Conservation (phyloP, 2,888 invertebrate species). For the Diloba caeruleocephala region DNA sequence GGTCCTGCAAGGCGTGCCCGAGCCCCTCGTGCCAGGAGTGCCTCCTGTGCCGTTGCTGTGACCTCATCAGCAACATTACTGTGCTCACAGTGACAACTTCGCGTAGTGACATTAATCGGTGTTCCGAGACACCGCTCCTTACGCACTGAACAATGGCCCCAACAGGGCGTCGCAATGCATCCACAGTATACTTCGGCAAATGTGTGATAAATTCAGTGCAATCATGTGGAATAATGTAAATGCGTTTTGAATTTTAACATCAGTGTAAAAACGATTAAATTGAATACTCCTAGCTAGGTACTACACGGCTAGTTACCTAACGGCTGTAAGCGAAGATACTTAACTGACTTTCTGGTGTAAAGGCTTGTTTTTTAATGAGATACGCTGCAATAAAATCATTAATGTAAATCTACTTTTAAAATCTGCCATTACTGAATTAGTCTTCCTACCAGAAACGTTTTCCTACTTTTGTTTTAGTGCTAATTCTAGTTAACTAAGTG, state of each 20-base stretch:
- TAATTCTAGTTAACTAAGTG: constrained; percentile 64
- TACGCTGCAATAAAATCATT: constrained; percentile 26
- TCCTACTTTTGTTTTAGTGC: constrained; percentile 57
- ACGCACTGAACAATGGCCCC: constrained; percentile 37
- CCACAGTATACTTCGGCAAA: constrained; percentile 58
- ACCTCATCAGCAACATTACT: constrained; percentile 77
- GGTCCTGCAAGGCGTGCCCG: constrained; percentile 86
- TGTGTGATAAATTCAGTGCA: constrained; percentile 82
- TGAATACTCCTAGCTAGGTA: constrained; percentile 65
- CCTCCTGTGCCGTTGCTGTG: constrained; percentile 87
- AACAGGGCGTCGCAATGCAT: constrained; percentile 46
- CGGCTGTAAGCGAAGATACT: constrained; percentile 61
- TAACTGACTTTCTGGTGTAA: constrained; percentile 54
- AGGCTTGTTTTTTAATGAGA: constrained; percentile 59
- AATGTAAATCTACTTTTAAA: constrained; percentile 22
- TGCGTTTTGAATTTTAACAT: constrained; percentile 50
- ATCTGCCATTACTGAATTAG: constrained; percentile 55
- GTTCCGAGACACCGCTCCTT: constrained; percentile 38
- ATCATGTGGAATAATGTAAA: constrained; percentile 69
- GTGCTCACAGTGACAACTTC: constrained; percentile 71
- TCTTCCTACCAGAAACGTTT: constrained; percentile 54
- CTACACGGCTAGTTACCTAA: constrained; percentile 58
- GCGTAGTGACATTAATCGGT: constrained; percentile 50
- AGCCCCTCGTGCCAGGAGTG: constrained; percentile 82
- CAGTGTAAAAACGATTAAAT: constrained; percentile 43